phyloP scores from a whole-genome alignment of 2,888 invertebrate genomes.

The Melieria crassipennis region DNA sequence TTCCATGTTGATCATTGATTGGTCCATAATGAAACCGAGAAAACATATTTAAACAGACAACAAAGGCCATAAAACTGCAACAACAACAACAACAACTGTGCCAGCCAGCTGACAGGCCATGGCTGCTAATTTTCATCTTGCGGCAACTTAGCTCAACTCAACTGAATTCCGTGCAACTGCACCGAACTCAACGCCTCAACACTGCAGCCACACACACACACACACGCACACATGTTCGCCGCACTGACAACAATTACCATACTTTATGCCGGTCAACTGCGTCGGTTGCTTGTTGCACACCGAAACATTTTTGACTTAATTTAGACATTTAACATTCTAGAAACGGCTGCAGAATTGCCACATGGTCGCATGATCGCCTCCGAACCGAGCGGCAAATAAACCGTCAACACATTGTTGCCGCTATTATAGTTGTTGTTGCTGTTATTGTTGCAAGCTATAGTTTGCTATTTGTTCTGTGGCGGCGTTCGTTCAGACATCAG shows the following conservation, averaged over 20 bases:
- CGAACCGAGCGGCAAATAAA: constrained; percentile 43
- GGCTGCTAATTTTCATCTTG: too few species aligned
- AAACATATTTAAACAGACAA: neutral
- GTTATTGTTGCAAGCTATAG: neutral
- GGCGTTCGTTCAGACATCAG: too few species aligned
- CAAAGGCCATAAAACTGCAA: constrained; percentile 24
- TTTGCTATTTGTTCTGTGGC: neutral
- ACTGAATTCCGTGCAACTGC: neutral
- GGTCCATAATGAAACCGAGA: constrained; percentile 50
- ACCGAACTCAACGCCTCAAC: too few species aligned
- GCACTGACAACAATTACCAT: neutral
- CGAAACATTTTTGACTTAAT: constrained; percentile 47
- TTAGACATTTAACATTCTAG: constrained; percentile 52
- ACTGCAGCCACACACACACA: too few species aligned
- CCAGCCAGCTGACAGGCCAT: constrained; percentile 14
- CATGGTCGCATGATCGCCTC: neutral
- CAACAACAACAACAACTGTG: constrained; percentile 18
- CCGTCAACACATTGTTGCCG: constrained; percentile 50
- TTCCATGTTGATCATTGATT: constrained; percentile 52
- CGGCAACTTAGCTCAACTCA: neutral
- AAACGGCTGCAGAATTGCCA: neutral
- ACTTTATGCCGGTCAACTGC: neutral
- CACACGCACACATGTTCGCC: too few species aligned
- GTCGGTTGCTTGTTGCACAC: neutral
- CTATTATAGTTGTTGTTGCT: constrained; percentile 1